A percentile compares a stretch with the other conserved stretches of the same genome.
Conservation (phyloP, 1,140 invertebrate species). For the Goniozus legneri region DNA sequence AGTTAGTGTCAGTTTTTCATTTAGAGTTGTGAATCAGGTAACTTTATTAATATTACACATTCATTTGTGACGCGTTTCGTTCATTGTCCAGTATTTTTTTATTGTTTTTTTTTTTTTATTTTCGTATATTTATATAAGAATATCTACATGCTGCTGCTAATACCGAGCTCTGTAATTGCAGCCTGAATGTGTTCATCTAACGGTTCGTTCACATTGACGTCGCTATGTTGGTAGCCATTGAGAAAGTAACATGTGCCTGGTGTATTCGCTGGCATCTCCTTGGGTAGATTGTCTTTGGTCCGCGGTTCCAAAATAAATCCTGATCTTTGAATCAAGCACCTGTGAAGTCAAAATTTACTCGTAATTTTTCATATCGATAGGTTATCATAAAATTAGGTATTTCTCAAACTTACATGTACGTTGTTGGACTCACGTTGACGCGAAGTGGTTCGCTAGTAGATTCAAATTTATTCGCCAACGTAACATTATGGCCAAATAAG, state of each 20-base stretch:
- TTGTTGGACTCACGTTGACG: slow-evolving; percentile 91
- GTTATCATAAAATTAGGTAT: no score
- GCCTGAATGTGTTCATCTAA: slow-evolving; percentile 66
- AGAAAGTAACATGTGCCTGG: slow-evolving; percentile 85
- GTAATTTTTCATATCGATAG: not conserved
- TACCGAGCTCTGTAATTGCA: slow-evolving; percentile 48
- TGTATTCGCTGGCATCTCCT: slow-evolving; percentile 76
- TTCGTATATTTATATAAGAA: slow-evolving; percentile 11
- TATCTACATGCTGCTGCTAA: slow-evolving; percentile 43
- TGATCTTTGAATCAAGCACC: slow-evolving; percentile 68
- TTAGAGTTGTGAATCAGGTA: not conserved
- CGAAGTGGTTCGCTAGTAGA: slow-evolving; percentile 85
- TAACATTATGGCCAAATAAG: slow-evolving; percentile 89
- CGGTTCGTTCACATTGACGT: slow-evolving; percentile 56
- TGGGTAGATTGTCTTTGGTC: slow-evolving; percentile 74
- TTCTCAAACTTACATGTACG: slow-evolving; percentile 72
- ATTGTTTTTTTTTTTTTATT: slow-evolving; percentile 13
- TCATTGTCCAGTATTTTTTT: not conserved
- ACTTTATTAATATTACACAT: not conserved
- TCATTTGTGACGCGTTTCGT: not conserved
- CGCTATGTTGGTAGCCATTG: slow-evolving; percentile 72
- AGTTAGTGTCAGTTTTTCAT: slow-evolving; percentile 17
- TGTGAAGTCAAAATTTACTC: slow-evolving; percentile 49
- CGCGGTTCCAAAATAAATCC: slow-evolving; percentile 77
- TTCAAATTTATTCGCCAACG: slow-evolving; percentile 92